A percentile compares a stretch with the other conserved stretches of the same genome.
phyloP scores from a whole-genome alignment of 2,888 invertebrate species.

The Dyspetes luteomarginatus region DNA sequence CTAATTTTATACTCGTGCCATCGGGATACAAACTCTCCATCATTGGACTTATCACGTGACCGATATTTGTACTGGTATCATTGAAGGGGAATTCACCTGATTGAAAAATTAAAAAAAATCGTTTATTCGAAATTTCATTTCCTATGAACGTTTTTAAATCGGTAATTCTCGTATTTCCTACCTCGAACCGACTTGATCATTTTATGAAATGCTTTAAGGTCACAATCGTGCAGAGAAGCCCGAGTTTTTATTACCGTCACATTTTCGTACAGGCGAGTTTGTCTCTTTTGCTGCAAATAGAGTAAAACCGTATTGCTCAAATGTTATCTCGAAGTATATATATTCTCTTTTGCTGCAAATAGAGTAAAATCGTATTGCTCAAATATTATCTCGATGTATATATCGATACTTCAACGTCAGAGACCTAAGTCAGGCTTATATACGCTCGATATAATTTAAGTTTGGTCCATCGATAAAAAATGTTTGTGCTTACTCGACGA shows the following conservation, averaged over 20 bases:
- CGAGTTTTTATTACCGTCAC: conserved; percentile 87
- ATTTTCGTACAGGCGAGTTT: conserved; percentile 89
- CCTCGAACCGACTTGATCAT: conserved; percentile 93
- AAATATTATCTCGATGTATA: neutral
- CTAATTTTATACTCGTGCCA: conserved; percentile 94
- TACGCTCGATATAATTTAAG: too few relatives aligned
- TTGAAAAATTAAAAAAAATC: neutral
- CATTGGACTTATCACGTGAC: conserved; percentile 94
- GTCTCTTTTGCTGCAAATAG: conserved; percentile 83
- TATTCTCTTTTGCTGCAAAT: conserved; percentile 83
- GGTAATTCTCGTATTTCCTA: conserved; percentile 80
- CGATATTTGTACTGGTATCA: conserved; percentile 92
- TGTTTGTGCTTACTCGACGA: conserved; percentile 79
- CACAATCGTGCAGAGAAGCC: conserved; percentile 89
- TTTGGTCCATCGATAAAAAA: neutral
- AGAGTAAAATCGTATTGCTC: conserved; percentile 50
- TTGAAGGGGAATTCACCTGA: conserved; percentile 89
- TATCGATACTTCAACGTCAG: too few relatives aligned
- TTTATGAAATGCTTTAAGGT: conserved; percentile 91
- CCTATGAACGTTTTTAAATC: neutral
- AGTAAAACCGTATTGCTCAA: conserved; percentile 46
- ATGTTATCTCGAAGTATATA: neutral
- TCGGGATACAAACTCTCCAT: conserved; percentile 91
- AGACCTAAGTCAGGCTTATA: too few relatives aligned
- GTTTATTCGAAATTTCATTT: conserved; percentile 4